Conservation (phyloP, 2,113 vertebrate species). For the Philantomba maxwellii region DNA sequence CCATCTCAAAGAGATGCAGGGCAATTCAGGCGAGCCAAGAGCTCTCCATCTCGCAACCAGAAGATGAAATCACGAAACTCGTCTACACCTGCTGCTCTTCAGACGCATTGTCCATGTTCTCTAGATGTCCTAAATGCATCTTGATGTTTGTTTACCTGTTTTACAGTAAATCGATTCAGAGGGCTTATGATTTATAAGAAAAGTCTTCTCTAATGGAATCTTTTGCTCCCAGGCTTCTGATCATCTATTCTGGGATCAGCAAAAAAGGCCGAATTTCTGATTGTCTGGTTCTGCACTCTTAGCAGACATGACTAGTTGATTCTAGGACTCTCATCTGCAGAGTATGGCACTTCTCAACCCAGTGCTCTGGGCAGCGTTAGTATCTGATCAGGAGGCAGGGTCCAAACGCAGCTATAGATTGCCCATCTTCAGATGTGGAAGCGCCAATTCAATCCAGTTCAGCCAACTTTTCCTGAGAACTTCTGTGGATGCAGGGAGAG, state of each 20-base stretch:
- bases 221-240: background rate
- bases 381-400: background rate
- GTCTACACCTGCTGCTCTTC: background rate
- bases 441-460: too few relatives aligned
- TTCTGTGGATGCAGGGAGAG: background rate
- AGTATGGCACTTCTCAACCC: background rate
- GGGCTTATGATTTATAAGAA: background rate
- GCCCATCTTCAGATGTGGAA: background rate
- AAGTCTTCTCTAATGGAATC: background rate
- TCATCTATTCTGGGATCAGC: background rate
- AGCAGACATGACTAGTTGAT: background rate
- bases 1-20: background rate
- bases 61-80: too few relatives aligned
- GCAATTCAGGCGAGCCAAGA: background rate
- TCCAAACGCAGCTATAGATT: fast-evolving
- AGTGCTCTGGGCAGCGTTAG: background rate
- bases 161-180: background rate
- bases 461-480: background rate
- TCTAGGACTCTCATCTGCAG: background rate
- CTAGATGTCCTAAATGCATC: background rate
- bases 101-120: background rate
- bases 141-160: background rate
- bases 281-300: background rate
- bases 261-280: too few relatives aligned
- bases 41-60: background rate